Evolutionary conservation across 1,140 invertebrate species (phyloP).

Genomic region (Sarcophaga bullata): DNA sequence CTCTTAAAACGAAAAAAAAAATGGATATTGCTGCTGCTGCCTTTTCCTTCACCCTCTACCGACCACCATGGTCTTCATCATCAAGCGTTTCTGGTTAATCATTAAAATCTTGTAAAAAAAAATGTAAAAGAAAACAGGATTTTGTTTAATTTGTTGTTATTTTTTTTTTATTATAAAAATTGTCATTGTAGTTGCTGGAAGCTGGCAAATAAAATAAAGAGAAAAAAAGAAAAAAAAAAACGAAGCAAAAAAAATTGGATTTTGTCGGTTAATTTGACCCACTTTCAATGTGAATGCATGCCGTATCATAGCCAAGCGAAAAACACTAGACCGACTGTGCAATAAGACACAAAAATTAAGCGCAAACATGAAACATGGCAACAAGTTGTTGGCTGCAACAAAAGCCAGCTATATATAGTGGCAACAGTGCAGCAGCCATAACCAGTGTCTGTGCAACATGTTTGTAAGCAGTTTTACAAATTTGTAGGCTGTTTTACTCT

Average conservation of each 20-base stretch:
- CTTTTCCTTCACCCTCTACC: no score
- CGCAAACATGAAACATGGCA: no score
- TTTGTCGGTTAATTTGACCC: slow-evolving; percentile 18
- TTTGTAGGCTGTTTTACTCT: not conserved
- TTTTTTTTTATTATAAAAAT: not conserved
- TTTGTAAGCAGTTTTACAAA: slow-evolving; percentile 6
- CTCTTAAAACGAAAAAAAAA: no score
- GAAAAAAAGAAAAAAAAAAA: not conserved
- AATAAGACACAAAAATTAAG: not conserved
- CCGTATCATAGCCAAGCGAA: not conserved
- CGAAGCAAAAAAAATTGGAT: not conserved
- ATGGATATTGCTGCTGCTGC: no score
- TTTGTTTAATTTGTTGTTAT: slow-evolving; percentile 4
- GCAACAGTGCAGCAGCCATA: not conserved
- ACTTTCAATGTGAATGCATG: slow-evolving; percentile 18
- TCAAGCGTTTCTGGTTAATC: not conserved
- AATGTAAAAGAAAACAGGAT: slow-evolving; percentile 26
- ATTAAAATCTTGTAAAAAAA: slow-evolving; percentile 17
- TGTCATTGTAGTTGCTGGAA: not conserved
- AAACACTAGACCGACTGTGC: not conserved
- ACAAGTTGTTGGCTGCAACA: not conserved
- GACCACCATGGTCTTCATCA: no score
- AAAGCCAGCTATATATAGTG: not conserved
- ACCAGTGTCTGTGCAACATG: not conserved
- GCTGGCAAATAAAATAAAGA: no score